Base-by-base conservation (phyloP, 2,797 vertebrate genomes). In the Phoebastria nigripes region DNA sequence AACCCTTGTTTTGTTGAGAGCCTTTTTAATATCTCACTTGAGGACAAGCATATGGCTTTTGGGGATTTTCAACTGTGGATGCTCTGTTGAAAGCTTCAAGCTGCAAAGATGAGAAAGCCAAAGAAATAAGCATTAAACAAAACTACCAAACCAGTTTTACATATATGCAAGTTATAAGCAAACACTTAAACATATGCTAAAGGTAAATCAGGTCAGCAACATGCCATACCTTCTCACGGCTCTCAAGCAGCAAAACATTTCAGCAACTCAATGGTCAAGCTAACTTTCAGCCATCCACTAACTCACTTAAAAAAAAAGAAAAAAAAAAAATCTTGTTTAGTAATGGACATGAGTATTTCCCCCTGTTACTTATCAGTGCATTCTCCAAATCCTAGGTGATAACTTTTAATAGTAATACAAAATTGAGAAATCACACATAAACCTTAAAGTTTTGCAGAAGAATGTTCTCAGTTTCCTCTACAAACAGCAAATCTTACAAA, bases 211-310 rank as follows among this genome's bases (percentile, higher is more conserved):
- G 84, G 31, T 58, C 56, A 65, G 63, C 16, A 88, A 81, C 8
- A n/a, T 14, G 35, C 21, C 97, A 96, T 98, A 98, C 98, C 98
- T 98, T 82, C 96, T 98, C 93, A 97, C 73, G 66, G 94, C 92
- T 94, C 93, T 96, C 96, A 97, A 94, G 91, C 94, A 90, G 97
- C 94, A 97, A 97, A 98, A 98, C 98, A 98, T 98, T 92, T 97
- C 97, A 96, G 88, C 96, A 87, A 80, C 86, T 91, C 89, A 94
- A 25, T 22, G 42, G 79, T 81, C 55, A 74, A 35, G 55, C n/a
- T 87, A 93, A 82, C 85, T 94, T 96, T 92, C 91, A 96, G 96
- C 91, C 92, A 97, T 97, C 90, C 95, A 97, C 82, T 71, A 96
- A 86, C 91, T 73, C 81, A 83, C 98, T 97, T 92, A 15, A 96